Evolutionary conservation across 1,140 invertebrate genomes (phyloP).

Genomic region (Gerris buenoi): DNA sequence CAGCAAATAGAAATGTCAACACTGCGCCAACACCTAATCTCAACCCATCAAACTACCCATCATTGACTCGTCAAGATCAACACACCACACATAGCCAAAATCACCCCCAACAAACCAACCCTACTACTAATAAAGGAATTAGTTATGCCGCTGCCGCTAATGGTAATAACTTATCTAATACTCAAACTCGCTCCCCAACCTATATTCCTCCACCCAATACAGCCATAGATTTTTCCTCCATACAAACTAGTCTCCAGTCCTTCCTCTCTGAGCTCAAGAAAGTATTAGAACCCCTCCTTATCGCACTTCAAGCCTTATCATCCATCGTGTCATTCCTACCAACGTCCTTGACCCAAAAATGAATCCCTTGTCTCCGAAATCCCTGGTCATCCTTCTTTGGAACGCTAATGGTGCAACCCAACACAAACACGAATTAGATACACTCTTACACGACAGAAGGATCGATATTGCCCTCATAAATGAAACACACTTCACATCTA

Average conservation of each 20-base stretch:
- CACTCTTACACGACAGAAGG: slow-evolving; percentile 14
- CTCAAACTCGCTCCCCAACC: too few species aligned
- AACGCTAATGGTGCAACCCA: slow-evolving; percentile 20
- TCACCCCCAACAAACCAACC: too few species aligned
- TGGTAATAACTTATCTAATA: too few species aligned
- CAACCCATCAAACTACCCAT: too few species aligned
- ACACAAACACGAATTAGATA: slow-evolving; percentile 15
- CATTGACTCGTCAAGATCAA: too few species aligned
- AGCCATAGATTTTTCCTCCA: neutral
- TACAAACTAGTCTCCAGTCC: neutral
- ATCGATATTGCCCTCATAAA: slow-evolving; percentile 21
- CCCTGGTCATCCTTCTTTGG: slow-evolving; percentile 11
- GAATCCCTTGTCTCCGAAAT: neutral
- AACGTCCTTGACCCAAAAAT: neutral
- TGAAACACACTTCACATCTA: slow-evolving; percentile 23
- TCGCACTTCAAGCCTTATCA: neutral
- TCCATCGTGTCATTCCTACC: neutral
- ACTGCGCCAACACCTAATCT: too few species aligned
- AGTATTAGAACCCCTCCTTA: neutral
- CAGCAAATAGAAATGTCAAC: too few species aligned
- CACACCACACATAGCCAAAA: too few species aligned
- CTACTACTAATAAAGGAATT: too few species aligned
- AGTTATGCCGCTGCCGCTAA: too few species aligned
- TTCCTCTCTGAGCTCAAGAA: neutral
- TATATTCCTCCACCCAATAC: neutral